Percentiles rank a stretch among this genome's conserved stretches.
These are phyloP conservation scores for Strigamia crassipes DNA, from an alignment of 2,888 invertebrate genomes.

Conservation along the genomic window DNA sequence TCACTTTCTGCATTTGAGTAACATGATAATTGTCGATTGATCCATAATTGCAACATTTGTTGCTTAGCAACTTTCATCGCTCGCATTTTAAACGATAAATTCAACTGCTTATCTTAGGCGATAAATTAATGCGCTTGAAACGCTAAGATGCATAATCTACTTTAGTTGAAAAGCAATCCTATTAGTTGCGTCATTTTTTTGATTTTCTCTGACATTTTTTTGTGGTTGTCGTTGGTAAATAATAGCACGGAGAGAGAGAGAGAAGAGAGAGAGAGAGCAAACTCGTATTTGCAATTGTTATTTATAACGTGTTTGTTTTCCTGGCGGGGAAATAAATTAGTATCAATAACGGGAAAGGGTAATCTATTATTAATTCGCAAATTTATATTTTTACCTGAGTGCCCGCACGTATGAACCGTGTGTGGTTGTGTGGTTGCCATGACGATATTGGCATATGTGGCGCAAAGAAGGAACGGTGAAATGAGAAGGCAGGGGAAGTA, in stretches of 20 bases:
- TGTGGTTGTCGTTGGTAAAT: too few relatives aligned
- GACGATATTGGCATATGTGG: conserved; percentile 22
- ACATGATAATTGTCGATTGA: conserved; percentile 36
- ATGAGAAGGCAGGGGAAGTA: background rate
- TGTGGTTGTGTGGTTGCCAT: conserved; percentile 24
- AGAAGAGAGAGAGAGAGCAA: too few relatives aligned
- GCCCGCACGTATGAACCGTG: background rate
- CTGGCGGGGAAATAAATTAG: background rate
- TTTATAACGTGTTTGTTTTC: background rate
- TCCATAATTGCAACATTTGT: background rate
- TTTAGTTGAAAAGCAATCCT: background rate
- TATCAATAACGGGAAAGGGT: background rate
- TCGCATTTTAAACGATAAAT: background rate
- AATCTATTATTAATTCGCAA: conserved; percentile 21
- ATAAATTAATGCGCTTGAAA: conserved; percentile 38
- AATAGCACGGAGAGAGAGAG: too few relatives aligned
- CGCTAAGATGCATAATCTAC: conserved; percentile 19
- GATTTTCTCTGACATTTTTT: too few relatives aligned
- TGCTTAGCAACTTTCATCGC: background rate
- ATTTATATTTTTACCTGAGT: conserved; percentile 3
- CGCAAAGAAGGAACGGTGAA: background rate
- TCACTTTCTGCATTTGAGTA: background rate
- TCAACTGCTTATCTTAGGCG: conserved; percentile 7
- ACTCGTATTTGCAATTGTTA: background rate
- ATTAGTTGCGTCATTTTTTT: background rate